Evolutionary conservation across 2,113 vertebrate genomes (phyloP).

Genomic region (Antechinus stuartii): DNA sequence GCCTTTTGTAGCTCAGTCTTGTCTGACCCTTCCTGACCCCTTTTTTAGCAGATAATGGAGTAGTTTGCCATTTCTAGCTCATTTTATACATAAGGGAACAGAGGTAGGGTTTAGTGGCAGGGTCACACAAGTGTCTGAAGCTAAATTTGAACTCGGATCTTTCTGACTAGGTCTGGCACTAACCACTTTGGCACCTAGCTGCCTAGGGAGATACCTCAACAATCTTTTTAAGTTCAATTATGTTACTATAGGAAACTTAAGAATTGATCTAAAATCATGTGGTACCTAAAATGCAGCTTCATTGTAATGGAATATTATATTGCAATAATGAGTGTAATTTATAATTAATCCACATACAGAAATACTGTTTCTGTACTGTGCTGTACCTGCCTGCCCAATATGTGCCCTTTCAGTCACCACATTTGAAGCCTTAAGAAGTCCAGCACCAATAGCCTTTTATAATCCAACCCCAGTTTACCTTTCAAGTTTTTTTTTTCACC

Average conservation of each 20-base stretch:
- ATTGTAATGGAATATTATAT: constrained; percentile 14
- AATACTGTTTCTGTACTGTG: too few species aligned
- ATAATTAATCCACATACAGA: not conserved
- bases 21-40: too few species aligned
- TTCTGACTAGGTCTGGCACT: not conserved
- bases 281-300: not conserved
- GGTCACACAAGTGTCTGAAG: not conserved
- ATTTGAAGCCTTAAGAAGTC: constrained; percentile 11
- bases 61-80: too few species aligned
- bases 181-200: not conserved
- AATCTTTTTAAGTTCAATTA: constrained; percentile 18
- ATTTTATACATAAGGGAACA: too few species aligned
- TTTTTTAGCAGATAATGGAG: too few species aligned
- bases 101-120: not conserved
- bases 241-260: constrained; percentile 26
- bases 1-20: not conserved
- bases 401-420: not conserved
- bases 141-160: not conserved
- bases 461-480: too few species aligned
- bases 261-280: constrained; percentile 32
- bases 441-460: too few species aligned
- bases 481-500: too few species aligned
- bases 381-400: not conserved
- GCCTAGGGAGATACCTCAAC: not conserved
- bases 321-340: constrained; percentile 1